These are phyloP conservation scores for Urocolius indicus DNA, from an alignment of 2,113 vertebrate genomes.

Conservation along the genomic window DNA sequence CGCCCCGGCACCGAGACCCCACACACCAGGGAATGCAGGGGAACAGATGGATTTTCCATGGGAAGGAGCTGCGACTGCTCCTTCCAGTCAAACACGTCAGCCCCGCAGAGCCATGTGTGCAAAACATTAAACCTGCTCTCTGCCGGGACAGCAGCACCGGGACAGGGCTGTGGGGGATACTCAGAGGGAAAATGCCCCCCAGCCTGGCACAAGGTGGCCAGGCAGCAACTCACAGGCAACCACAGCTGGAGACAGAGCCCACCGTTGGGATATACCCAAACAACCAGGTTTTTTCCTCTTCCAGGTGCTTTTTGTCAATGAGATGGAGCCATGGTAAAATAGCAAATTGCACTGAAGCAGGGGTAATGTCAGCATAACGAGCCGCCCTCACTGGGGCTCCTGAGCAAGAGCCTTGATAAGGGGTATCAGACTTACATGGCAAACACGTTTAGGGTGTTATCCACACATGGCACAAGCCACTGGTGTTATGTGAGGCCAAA, in stretches of 20 bases:
- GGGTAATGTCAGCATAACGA: not conserved
- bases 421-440: not conserved
- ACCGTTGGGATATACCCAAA: not conserved
- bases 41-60: conserved; percentile 70
- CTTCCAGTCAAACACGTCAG: conserved; percentile 42
- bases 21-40: conserved; percentile 32
- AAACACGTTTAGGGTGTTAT: not conserved
- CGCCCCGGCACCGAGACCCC: not conserved
- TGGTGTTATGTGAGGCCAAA: not conserved
- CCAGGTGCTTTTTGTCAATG: not conserved
- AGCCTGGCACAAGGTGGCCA: not conserved
- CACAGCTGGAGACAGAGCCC: not conserved
- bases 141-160: rapidly evolving
- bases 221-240: not conserved
- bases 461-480: not conserved
- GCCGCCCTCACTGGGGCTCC: not conserved
- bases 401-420: not conserved
- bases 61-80: conserved; percentile 42
- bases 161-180: not conserved
- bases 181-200: not conserved
- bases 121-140: not conserved
- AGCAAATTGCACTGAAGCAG: not conserved
- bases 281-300: not conserved
- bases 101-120: conserved; percentile 20
- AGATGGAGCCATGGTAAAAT: not conserved